These are phyloP conservation scores for Timema podura DNA, from an alignment of 2,888 invertebrate species.

Conservation along the genomic window DNA sequence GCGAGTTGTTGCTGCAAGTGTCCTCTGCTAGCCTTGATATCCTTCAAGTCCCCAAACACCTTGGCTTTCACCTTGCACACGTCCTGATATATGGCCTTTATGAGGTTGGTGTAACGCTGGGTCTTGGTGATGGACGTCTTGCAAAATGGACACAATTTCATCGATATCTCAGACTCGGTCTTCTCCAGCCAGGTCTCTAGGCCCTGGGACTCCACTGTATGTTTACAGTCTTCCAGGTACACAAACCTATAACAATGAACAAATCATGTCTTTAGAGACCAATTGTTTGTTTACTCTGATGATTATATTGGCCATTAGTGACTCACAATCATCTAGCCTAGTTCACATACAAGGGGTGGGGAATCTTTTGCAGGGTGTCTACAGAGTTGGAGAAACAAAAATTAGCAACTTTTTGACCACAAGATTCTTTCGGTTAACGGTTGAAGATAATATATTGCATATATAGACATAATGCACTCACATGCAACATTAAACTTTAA, in stretches of 20 bases:
- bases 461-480: too few relatives aligned
- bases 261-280: neutral
- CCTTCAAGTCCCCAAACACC: constrained; percentile 33
- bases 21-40: constrained; percentile 15
- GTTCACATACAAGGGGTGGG: neutral
- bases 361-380: neutral
- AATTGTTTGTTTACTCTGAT: too few relatives aligned
- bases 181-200: constrained; percentile 44
- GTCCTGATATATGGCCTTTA: constrained; percentile 44
- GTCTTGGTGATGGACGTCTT: constrained; percentile 55
- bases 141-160: constrained; percentile 55
- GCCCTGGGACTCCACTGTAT: constrained; percentile 48
- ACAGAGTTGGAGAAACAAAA: too few relatives aligned
- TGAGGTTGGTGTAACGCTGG: constrained; percentile 52
- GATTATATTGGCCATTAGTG: neutral
- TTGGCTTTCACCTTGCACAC: constrained; percentile 41
- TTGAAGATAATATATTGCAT: too few relatives aligned
- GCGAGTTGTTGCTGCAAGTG: neutral
- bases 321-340: constrained; percentile 41
- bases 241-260: constrained; percentile 47
- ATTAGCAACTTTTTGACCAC: too few relatives aligned
- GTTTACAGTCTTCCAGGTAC: constrained; percentile 51
- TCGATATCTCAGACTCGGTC: constrained; percentile 36
- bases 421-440: too few relatives aligned
- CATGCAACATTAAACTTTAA: too few relatives aligned